phyloP scores from a whole-genome alignment of 2,888 invertebrate genomes.

The Tenodera sinensis region DNA sequence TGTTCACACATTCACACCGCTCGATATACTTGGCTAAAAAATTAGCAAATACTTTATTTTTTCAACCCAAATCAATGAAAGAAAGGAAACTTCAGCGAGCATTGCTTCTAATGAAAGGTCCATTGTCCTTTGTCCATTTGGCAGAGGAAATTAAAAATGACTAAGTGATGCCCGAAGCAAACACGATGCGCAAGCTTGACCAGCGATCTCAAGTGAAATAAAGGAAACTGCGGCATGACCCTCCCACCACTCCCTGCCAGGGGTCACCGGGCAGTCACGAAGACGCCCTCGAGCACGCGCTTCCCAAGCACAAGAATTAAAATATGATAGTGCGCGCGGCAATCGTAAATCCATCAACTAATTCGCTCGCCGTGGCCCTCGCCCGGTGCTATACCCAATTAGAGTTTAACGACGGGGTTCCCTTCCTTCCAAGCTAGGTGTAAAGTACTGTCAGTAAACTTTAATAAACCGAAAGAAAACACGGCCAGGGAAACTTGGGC shows the following conservation, averaged over 20 bases:
- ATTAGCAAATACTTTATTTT: too few species aligned
- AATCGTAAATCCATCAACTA: neutral
- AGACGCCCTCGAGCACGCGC: neutral
- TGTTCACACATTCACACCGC: too few species aligned
- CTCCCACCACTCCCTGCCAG: neutral
- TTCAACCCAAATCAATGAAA: too few species aligned
- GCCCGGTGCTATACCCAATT: neutral
- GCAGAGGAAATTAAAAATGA: too few species aligned
- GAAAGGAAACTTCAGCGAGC: too few species aligned
- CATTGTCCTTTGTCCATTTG: too few species aligned
- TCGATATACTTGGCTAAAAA: too few species aligned
- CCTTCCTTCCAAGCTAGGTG: neutral
- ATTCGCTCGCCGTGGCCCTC: neutral
- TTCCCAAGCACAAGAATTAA: neutral
- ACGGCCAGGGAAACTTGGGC: neutral
- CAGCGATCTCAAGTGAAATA: neutral
- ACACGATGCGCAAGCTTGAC: neutral
- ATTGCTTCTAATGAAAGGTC: too few species aligned
- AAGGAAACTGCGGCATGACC: neutral
- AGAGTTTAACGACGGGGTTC: neutral
- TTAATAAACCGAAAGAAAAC: neutral
- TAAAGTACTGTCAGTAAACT: neutral
- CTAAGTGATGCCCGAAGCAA: neutral
- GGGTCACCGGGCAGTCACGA: neutral
- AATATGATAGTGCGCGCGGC: neutral